Conservation (phyloP, 2,113 vertebrate species). For the Electrona antarctica region DNA sequence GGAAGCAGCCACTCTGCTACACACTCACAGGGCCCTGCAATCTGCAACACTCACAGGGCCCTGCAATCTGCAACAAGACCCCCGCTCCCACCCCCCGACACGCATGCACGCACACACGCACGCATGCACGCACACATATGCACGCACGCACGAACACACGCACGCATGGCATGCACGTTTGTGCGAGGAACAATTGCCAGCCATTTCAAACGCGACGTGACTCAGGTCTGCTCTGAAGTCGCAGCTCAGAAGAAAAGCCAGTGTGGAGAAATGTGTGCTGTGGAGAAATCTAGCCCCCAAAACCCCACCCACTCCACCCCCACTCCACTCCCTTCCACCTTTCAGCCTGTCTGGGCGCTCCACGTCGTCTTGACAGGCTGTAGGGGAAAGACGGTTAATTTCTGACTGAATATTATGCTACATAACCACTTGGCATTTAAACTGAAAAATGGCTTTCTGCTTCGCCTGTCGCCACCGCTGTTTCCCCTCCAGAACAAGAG, state of each 20-base stretch:
- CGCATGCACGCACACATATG: too few species aligned
- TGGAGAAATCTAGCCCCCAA: constrained; percentile 24
- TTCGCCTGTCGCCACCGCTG: constrained; percentile 92
- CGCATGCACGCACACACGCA: too few species aligned
- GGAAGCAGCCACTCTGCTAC: too few species aligned
- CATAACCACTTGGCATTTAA: constrained; percentile 99
- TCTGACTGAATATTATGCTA: constrained; percentile 94
- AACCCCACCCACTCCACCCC: too few species aligned
- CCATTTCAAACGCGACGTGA: constrained; percentile 11
- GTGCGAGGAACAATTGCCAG: constrained; percentile 4
- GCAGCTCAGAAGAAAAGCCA: constrained; percentile 21
- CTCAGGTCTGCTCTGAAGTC: constrained; percentile 22
- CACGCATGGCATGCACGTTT: too few species aligned
- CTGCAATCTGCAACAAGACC: too few species aligned
- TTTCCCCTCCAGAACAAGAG: constrained; percentile 83
- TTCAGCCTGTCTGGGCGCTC: constrained; percentile 68
- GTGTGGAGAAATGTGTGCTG: constrained; percentile 36
- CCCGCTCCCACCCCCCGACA: too few species aligned
- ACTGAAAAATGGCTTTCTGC: constrained; percentile 99
- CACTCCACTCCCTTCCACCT: not conserved
- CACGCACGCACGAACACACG: too few species aligned
- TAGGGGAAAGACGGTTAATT: constrained; percentile 92
- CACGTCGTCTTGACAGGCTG: constrained; percentile 78
- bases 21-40: too few species aligned
- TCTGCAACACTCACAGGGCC: too few species aligned